A percentile compares a stretch with the other conserved stretches of the same genome.
These are phyloP conservation scores for Brotula barbata DNA, from an alignment of 2,797 vertebrate genomes.

Conservation along the genomic window DNA sequence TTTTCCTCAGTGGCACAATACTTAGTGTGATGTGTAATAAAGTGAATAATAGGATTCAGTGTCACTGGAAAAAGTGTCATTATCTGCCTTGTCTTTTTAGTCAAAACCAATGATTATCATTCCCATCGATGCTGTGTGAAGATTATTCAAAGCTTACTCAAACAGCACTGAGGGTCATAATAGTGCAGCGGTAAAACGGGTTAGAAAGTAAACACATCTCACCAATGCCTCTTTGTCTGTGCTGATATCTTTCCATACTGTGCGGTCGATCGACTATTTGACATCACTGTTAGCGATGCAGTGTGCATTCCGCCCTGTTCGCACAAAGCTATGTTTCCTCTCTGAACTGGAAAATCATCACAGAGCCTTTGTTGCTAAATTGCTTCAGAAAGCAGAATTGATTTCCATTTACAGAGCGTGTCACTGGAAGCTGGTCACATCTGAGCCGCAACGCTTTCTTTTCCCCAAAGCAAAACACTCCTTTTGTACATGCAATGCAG, in stretches of 20 bases:
- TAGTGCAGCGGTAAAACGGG: not conserved
- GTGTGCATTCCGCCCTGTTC: conserved; percentile 20
- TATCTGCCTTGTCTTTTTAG: not conserved
- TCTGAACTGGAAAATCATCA: conserved; percentile 41
- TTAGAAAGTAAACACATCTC: not conserved
- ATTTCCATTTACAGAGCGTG: conserved; percentile 45
- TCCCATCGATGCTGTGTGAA: not conserved
- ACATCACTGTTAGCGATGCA: conserved; percentile 32
- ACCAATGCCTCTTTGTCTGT: conserved; percentile 4
- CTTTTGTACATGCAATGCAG: conserved; percentile 41
- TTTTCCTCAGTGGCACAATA: conserved; percentile 15
- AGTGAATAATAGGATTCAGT: not conserved
- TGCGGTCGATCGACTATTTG: conserved; percentile 19
- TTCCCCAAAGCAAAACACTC: conserved; percentile 44
- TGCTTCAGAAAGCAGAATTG: conserved; percentile 56
- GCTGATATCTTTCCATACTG: not conserved
- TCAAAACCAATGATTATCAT: not conserved
- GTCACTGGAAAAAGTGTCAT: not conserved
- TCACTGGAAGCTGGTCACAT: conserved; percentile 41
- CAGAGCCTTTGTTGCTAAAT: conserved; percentile 43
- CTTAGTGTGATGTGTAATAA: conserved; percentile 8
- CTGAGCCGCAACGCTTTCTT: conserved; percentile 32
- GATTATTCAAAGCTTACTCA: not conserved
- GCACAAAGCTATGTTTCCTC: conserved; percentile 17
- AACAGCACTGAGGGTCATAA: not conserved